Percentiles rank a stretch among this genome's conserved stretches.
These are phyloP conservation scores for Gallinago nigripennis DNA, from an alignment of 2,797 vertebrate genomes.

Conservation along the genomic window DNA sequence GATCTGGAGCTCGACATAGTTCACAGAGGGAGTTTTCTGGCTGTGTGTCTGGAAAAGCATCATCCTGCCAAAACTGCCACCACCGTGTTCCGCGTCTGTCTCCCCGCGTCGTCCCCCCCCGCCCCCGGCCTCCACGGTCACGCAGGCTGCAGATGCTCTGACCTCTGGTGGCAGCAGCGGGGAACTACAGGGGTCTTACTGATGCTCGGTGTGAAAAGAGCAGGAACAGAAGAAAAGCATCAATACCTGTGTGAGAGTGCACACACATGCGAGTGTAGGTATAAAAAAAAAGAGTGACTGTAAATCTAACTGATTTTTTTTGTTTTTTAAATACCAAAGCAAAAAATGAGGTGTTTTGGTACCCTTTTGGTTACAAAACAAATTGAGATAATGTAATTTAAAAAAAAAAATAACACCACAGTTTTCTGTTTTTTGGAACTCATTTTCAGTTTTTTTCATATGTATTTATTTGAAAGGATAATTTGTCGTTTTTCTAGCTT, in stretches of 20 bases:
- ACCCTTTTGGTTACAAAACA: background rate
- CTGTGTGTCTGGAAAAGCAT: accelerated
- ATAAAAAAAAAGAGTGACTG: background rate
- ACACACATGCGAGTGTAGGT: accelerated
- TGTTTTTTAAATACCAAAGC: background rate
- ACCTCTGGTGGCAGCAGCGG: background rate
- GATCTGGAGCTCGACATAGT: background rate
- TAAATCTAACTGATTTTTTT: background rate
- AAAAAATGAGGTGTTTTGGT: background rate
- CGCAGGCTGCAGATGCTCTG: background rate
- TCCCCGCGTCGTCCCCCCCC: too few species aligned
- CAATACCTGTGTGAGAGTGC: accelerated
- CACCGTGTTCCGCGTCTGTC: too few species aligned
- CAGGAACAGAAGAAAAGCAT: accelerated
- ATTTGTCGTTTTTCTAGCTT: background rate
- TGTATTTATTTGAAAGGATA: background rate
- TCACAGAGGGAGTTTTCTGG: background rate
- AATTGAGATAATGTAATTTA: background rate
- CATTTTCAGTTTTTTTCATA: background rate
- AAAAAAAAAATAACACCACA: background rate
- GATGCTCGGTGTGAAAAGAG: accelerated
- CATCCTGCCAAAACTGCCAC: background rate
- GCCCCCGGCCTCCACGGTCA: accelerated
- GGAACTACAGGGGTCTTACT: background rate
- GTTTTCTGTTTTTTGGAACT: background rate